Evolutionary conservation across 2,888 invertebrate species (phyloP).

Genomic region (Steinernema scapterisci): DNA sequence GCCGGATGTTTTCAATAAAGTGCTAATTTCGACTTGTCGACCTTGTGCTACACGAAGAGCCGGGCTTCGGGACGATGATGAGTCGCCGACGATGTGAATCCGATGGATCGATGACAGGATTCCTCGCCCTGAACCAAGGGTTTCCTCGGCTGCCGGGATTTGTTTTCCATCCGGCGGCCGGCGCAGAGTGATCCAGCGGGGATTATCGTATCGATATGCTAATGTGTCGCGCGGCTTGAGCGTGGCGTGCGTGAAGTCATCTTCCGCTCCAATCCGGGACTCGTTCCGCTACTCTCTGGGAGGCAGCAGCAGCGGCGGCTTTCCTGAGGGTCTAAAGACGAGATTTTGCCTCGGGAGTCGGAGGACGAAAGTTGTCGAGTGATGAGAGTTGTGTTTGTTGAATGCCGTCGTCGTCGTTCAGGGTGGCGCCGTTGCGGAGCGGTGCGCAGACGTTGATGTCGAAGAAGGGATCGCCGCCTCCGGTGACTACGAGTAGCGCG

Average conservation of each 20-base stretch:
- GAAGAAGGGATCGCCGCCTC: conserved; percentile 32
- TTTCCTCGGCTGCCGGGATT: background rate
- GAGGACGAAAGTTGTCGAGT: too few relatives aligned
- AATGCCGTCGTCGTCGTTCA: conserved; percentile 25
- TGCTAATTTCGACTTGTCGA: conserved; percentile 10
- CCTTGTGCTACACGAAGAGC: background rate
- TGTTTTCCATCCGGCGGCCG: conserved; percentile 12
- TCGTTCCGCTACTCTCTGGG: background rate
- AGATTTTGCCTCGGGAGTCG: too few relatives aligned
- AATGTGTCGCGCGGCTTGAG: conserved; percentile 12
- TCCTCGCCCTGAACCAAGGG: background rate
- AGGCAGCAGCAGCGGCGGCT: background rate
- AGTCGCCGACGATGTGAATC: background rate
- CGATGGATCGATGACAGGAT: background rate
- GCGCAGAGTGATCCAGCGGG: background rate
- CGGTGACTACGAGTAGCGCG: conserved; percentile 27
- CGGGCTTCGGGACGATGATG: background rate
- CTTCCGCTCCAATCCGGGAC: too few relatives aligned
- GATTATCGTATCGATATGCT: conserved; percentile 31
- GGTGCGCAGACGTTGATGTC: conserved; percentile 31
- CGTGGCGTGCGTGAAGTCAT: too few relatives aligned
- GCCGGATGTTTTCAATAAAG: conserved; percentile 32
- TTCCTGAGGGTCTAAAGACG: too few relatives aligned
- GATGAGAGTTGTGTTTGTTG: background rate
- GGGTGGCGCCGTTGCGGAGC: conserved; percentile 32